Percentiles rank a stretch among this genome's conserved stretches.
Evolutionary conservation across 2,888 invertebrate species (phyloP).

Genomic region (Drosophila buzzatii): DNA sequence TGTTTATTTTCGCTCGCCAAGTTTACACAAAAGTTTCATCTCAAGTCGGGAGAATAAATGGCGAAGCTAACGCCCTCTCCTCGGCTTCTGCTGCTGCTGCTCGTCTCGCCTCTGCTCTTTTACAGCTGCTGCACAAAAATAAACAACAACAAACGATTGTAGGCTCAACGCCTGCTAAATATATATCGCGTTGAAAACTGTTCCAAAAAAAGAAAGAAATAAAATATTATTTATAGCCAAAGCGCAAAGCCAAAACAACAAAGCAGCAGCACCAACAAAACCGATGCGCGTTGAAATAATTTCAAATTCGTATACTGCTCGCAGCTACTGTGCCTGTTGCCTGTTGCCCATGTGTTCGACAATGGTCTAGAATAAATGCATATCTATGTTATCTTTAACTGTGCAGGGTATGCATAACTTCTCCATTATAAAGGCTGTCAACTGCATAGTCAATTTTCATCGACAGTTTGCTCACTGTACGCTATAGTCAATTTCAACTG

Average conservation of each 20-base stretch:
- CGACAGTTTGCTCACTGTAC: neutral
- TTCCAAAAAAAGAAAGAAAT: conserved; percentile 76
- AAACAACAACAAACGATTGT: conserved; percentile 72
- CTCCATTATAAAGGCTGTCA: too few relatives aligned
- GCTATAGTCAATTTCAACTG: neutral
- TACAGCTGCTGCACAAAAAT: conserved; percentile 55
- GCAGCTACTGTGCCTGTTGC: conserved; percentile 11
- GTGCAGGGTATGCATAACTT: neutral
- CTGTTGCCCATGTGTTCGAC: conserved; percentile 19
- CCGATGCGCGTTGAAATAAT: conserved; percentile 60
- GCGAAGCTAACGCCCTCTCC: conserved; percentile 20
- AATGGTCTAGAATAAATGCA: neutral
- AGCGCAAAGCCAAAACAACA: conserved; percentile 41
- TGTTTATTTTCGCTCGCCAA: conserved; percentile 62
- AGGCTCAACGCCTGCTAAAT: conserved; percentile 74
- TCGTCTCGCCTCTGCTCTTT: neutral
- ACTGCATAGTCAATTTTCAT: neutral
- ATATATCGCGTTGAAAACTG: conserved; percentile 65
- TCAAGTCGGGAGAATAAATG: conserved; percentile 20
- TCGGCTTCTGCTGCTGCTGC: neutral
- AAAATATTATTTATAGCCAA: conserved; percentile 75
- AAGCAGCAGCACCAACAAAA: conserved; percentile 45
- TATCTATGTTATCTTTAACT: neutral
- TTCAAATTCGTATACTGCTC: conserved; percentile 42
- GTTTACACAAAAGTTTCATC: conserved; percentile 63